These are phyloP conservation scores for Polyploca ridens DNA, from an alignment of 2,888 invertebrate genomes.

Conservation along the genomic window DNA sequence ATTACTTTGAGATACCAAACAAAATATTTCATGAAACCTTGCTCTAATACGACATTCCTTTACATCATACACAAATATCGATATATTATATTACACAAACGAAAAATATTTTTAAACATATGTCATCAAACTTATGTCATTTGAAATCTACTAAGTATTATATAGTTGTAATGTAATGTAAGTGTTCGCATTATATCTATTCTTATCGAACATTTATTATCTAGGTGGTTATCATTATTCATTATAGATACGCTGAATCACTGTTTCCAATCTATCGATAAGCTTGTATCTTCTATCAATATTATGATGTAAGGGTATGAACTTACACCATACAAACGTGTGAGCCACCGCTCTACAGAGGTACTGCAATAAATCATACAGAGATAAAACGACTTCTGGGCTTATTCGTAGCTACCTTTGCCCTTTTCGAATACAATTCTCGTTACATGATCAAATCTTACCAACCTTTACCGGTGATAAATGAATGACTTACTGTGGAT, in stretches of 20 bases:
- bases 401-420: conserved; percentile 23
- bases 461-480: conserved; percentile 7
- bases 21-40: too few species aligned
- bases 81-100: too few species aligned
- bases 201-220: background rate
- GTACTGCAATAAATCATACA: conserved; percentile 29
- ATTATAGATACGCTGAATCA: background rate
- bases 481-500: background rate
- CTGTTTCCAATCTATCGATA: conserved; percentile 1
- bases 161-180: background rate
- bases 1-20: too few species aligned
- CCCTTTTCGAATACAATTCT: conserved; percentile 22
- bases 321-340: background rate
- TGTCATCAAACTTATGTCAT: too few species aligned
- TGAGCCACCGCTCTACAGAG: background rate
- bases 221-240: background rate
- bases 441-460: conserved; percentile 1
- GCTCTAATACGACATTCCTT: too few species aligned
- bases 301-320: conserved; percentile 28
- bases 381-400: conserved; percentile 29
- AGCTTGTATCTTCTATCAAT: conserved; percentile 25
- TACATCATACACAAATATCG: too few species aligned
- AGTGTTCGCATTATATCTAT: background rate
- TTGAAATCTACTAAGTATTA: too few species aligned
- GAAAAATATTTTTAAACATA: too few species aligned